Percentiles rank a stretch among this genome's conserved stretches.
Evolutionary conservation across 2,113 vertebrate species (phyloP).

Genomic region (Toxotes jaculatrix): DNA sequence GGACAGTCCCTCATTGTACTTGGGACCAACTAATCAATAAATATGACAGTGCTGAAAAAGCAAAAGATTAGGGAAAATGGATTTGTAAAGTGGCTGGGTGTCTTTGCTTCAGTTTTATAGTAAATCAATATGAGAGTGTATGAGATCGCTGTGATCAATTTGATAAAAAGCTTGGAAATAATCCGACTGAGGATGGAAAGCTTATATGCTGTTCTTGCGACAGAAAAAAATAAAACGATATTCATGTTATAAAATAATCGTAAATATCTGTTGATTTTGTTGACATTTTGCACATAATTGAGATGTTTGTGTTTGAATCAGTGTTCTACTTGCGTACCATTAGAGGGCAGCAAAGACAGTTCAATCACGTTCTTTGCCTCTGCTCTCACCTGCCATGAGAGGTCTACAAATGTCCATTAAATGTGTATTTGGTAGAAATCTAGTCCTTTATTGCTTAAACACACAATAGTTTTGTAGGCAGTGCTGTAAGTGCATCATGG

Average conservation of each 20-base stretch:
- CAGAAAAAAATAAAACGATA: not conserved
- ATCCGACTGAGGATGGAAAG: not conserved
- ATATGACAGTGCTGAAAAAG: constrained; percentile 1
- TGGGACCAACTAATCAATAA: constrained; percentile 5
- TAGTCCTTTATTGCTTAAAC: not conserved
- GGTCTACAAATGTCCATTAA: not conserved
- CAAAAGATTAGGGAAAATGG: not conserved
- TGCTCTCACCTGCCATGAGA: not conserved
- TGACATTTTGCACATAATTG: not conserved
- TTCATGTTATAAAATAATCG: not conserved
- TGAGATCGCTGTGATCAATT: constrained; percentile 2
- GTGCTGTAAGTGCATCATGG: not conserved
- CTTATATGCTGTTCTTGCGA: not conserved
- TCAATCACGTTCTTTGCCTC: not conserved
- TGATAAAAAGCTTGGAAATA: not conserved
- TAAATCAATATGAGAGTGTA: constrained; percentile 23
- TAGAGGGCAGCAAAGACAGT: constrained; percentile 73
- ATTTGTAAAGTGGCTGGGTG: not conserved
- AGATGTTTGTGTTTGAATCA: not conserved
- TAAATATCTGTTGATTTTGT: not conserved
- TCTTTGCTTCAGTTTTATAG: constrained; percentile 6
- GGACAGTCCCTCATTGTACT: not conserved
- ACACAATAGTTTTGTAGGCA: not conserved
- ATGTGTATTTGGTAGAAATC: not conserved
- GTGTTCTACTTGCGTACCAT: constrained; percentile 20